Conservation (phyloP, 2,113 vertebrate species). For the Tapirus terrestris region DNA sequence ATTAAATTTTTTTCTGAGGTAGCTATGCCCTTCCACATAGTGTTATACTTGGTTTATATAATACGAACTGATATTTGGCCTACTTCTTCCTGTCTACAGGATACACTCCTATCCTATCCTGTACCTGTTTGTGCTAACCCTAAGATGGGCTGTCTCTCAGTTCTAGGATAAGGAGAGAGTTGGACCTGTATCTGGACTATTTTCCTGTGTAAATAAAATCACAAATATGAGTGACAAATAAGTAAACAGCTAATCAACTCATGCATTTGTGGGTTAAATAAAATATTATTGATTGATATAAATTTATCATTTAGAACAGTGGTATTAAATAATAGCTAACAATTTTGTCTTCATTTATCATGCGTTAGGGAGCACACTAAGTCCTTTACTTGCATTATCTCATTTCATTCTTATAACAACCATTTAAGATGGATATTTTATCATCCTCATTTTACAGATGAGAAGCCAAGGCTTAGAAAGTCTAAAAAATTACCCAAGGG, state of each 20-base stretch:
- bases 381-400: background rate
- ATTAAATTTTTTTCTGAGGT: background rate
- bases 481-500: background rate
- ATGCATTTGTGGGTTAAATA: background rate
- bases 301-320: background rate
- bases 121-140: background rate
- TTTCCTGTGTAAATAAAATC: constrained; percentile 6
- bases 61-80: background rate
- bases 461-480: background rate
- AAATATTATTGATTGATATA: background rate
- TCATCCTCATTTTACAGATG: background rate
- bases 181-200: background rate
- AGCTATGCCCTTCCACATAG: background rate
- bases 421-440: background rate
- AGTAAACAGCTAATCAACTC: background rate
- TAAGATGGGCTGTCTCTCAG: no score
- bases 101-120: background rate
- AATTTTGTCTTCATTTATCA: background rate
- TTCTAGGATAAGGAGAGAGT: background rate
- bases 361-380: background rate
- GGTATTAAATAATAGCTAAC: background rate
- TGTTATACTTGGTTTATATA: background rate
- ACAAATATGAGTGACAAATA: background rate
- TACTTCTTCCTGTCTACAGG: background rate
- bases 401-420: background rate